Percentiles rank a stretch among this genome's conserved stretches.
Conservation (phyloP, 2,888 invertebrate species). For the Alsophila aescularia region DNA sequence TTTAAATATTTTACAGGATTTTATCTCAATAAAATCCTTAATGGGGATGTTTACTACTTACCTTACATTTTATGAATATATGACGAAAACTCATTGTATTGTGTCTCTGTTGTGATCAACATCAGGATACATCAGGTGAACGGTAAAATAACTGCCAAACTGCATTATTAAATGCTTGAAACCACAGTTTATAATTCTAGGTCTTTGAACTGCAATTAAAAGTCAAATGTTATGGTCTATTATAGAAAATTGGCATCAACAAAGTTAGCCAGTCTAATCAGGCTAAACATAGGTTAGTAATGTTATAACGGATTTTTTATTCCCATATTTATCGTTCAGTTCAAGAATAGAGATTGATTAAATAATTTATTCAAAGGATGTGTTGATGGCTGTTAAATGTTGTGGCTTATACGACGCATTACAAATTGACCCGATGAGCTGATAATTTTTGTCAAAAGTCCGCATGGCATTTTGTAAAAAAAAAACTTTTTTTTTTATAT, state of each 20-base stretch:
- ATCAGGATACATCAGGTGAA: conserved; percentile 1
- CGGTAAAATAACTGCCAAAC: background rate
- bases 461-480: too few species aligned
- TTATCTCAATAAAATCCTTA: background rate
- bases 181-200: conserved; percentile 11
- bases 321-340: background rate
- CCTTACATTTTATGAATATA: conserved; percentile 3
- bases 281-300: background rate
- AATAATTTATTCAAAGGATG: conserved; percentile 24
- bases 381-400: background rate
- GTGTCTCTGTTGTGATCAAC: conserved; percentile 5
- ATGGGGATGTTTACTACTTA: background rate
- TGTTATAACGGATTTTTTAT: conserved; percentile 12
- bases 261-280: conserved; percentile 2
- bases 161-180: background rate
- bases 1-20: too few species aligned
- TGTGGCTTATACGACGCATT: background rate
- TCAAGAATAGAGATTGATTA: conserved; percentile 10
- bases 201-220: conserved; percentile 39
- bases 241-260: conserved; percentile 30
- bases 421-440: too few species aligned
- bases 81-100: conserved; percentile 6
- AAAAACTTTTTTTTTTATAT: too few species aligned
- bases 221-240: conserved; percentile 35
- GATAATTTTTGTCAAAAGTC: background rate